Evolutionary conservation across 1,140 invertebrate genomes (phyloP).

Genomic region (Drosophila takahashii): DNA sequence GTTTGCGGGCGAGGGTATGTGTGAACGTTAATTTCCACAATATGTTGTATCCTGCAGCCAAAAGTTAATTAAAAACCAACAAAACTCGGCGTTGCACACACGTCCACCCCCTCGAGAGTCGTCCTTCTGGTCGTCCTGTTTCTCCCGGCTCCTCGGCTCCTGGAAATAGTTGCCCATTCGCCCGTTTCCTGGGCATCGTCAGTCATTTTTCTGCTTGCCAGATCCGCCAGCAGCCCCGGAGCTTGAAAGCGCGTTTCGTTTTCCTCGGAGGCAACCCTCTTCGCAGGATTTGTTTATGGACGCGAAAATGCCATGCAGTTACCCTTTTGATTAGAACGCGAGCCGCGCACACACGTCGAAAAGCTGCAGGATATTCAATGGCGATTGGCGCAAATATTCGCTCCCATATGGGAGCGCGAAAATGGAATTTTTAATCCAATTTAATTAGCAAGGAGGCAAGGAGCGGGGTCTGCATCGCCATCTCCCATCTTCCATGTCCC

Average conservation of each 20-base stretch:
- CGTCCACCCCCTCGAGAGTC: slow-evolving; percentile 1
- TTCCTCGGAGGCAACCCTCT: slow-evolving; percentile 21
- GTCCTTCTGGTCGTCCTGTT: neutral
- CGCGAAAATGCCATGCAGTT: slow-evolving; percentile 56
- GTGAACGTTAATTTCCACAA: slow-evolving; percentile 83
- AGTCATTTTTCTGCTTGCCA: slow-evolving; percentile 49
- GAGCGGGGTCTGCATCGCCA: neutral
- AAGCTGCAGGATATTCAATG: slow-evolving; percentile 51
- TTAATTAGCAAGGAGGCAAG: slow-evolving; percentile 64
- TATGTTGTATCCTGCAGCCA: slow-evolving; percentile 84
- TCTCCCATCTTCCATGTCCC: neutral
- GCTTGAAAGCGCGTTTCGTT: slow-evolving; percentile 19
- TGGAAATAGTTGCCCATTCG: slow-evolving; percentile 13
- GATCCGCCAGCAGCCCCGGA: slow-evolving; percentile 15
- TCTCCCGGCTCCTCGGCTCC: neutral
- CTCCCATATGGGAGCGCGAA: slow-evolving; percentile 67
- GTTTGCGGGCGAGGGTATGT: slow-evolving; percentile 54
- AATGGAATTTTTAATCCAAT: slow-evolving; percentile 83
- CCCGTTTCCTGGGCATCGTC: slow-evolving; percentile 17
- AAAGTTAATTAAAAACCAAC: slow-evolving; percentile 85
- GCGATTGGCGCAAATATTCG: slow-evolving; percentile 63
- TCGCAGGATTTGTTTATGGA: slow-evolving; percentile 51
- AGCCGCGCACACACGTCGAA: slow-evolving; percentile 53
- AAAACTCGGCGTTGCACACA: slow-evolving; percentile 70
- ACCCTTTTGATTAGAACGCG: slow-evolving; percentile 77